Conservation (phyloP, 1,140 invertebrate genomes). For the Atopsyche davidsoni region DNA sequence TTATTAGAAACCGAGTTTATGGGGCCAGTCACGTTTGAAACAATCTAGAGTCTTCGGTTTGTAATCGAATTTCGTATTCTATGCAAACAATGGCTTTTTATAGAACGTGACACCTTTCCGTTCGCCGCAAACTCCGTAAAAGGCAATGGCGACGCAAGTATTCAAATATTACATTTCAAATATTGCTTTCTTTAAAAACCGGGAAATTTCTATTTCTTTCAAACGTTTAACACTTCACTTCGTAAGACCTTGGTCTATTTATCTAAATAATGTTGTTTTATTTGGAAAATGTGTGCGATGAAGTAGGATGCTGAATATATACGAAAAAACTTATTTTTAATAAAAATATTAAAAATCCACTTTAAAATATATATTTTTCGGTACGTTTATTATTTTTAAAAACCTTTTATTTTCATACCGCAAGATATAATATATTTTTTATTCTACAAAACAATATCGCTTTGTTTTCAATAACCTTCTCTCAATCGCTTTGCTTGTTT, state of each 20-base stretch:
- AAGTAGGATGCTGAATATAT: background rate
- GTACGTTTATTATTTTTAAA: background rate
- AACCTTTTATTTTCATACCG: background rate
- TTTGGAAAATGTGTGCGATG: no score
- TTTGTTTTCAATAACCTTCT: no score
- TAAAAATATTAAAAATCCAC: background rate
- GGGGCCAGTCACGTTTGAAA: background rate
- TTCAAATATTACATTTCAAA: no score
- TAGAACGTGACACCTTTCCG: slow-evolving; percentile 7
- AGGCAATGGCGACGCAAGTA: no score
- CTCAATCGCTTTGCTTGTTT: no score
- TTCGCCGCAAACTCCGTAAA: no score
- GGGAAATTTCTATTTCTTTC: no score
- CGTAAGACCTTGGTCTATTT: no score
- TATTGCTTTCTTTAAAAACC: no score
- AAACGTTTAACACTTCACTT: no score
- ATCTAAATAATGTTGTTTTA: no score
- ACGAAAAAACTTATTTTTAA: background rate
- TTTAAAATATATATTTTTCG: background rate
- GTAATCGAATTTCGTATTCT: slow-evolving; percentile 8
- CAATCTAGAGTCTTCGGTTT: background rate
- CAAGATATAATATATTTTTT: background rate
- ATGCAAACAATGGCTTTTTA: slow-evolving; percentile 8
- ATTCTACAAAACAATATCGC: no score
- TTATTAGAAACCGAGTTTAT: background rate